These are phyloP conservation scores for Belgica antarctica DNA, from an alignment of 2,888 invertebrate genomes.

Conservation along the genomic window DNA sequence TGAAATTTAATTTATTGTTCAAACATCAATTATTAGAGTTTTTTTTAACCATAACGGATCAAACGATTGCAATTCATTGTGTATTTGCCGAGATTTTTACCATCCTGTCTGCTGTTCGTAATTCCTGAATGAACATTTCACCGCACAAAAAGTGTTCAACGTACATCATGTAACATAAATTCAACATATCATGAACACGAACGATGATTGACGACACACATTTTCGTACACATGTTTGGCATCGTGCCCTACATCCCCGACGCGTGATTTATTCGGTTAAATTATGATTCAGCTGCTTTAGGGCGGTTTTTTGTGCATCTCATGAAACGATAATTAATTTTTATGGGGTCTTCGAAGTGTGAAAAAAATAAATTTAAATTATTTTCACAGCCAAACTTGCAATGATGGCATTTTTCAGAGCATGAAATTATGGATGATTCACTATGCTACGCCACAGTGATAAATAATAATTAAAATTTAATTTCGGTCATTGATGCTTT, in stretches of 20 bases:
- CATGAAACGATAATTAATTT: constrained; percentile 8
- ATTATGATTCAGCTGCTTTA: constrained; percentile 7
- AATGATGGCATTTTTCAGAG: constrained; percentile 11
- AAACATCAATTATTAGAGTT: not conserved
- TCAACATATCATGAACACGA: not conserved
- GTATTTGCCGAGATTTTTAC: not conserved
- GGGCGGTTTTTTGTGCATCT: not conserved
- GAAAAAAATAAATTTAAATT: constrained; percentile 12
- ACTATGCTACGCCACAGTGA: not conserved
- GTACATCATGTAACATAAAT: constrained; percentile 24
- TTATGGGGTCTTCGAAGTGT: not conserved
- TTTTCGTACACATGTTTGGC: constrained; percentile 12
- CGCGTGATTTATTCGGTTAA: not conserved
- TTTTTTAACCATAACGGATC: not conserved
- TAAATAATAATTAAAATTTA: constrained; percentile 25
- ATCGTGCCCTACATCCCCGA: not conserved
- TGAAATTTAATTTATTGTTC: constrained; percentile 11
- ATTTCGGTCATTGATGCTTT: constrained; percentile 13
- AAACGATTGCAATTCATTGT: constrained; percentile 14
- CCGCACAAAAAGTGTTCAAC: not conserved
- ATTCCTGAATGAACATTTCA: not conserved
- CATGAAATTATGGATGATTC: constrained; percentile 3
- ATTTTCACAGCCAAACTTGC: not conserved
- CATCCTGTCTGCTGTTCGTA: not conserved
- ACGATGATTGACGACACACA: constrained; percentile 19